phyloP scores from a whole-genome alignment of 2,888 invertebrate species.

The Stegana nigrithorax region DNA sequence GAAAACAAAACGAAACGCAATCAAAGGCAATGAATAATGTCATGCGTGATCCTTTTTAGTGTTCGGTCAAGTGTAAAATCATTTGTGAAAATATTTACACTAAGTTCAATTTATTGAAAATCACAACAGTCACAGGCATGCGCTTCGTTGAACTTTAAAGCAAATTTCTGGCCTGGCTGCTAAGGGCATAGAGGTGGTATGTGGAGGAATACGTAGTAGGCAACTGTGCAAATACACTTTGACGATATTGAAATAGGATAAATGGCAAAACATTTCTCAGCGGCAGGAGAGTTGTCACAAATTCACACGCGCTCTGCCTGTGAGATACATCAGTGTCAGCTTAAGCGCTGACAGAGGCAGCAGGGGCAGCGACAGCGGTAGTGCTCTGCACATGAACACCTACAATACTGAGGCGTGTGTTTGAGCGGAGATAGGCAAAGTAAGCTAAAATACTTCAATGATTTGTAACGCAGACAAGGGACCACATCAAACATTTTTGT shows the following conservation, averaged over 20 bases:
- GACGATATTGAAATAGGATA: neutral
- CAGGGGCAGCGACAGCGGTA: too few species aligned
- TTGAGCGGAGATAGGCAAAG: neutral
- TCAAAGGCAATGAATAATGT: too few species aligned
- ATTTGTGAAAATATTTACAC: neutral
- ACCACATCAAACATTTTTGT: slow-evolving; percentile 9
- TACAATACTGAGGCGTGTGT: too few species aligned
- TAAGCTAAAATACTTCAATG: slow-evolving; percentile 3
- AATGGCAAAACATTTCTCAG: too few species aligned
- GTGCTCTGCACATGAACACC: too few species aligned
- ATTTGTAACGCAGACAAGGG: slow-evolving; percentile 11
- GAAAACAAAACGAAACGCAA: too few species aligned
- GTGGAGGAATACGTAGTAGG: too few species aligned
- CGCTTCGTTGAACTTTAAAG: slow-evolving; percentile 6
- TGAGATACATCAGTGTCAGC: slow-evolving; percentile 8
- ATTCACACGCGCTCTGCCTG: too few species aligned
- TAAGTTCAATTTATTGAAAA: neutral
- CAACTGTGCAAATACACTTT: neutral
- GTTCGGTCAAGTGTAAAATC: neutral
- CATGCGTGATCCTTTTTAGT: neutral
- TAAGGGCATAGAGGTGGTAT: too few species aligned
- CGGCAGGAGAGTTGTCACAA: neutral
- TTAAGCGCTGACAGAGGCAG: too few species aligned
- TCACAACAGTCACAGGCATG: neutral
- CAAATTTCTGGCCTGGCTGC: too few species aligned